Evolutionary conservation across 2,797 vertebrate species (phyloP), one percentile per base, ranked within the genome.

Genomic region (Perodicticus potto): DNA sequence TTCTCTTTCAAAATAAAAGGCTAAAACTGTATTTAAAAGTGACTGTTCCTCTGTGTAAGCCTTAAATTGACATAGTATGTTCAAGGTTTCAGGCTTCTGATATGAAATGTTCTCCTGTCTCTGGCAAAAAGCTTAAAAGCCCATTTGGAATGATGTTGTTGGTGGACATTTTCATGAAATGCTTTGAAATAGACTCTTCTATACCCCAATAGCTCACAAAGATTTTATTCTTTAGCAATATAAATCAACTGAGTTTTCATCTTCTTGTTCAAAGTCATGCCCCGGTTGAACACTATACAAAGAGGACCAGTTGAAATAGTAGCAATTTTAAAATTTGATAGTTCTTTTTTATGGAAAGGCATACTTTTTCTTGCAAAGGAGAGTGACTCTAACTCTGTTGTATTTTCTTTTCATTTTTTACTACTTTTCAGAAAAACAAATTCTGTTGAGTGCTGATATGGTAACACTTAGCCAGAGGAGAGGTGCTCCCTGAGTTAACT

Each of bases 1-100:
- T 92, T 93, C 80, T 91, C 45, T 83, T 93, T 96, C 80, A 92
- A 93, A 95, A 93, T 83, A 73, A 95, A 92, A 96, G 89, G 37
- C 57, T 69, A 61, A 78, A 37, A 7, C 57, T 72, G 1, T 65
- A 22, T n/a, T 59, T 45, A 45, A 63, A 61, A 57, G 19, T 34
- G 53, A 78, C 23, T 25, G 17, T 32, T 92, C 57, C 74, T 74
- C 74, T 40, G n/a, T 34, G 19, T 59, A 93, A 89, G 61, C 20
- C 49, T 76, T 88, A 92, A 92, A 97, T 53, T 83, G 73, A 82
- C 55, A 37, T 16, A 93, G 57, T 63, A 86, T 70, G 84, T 94
- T 49, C 72, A 65, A 83, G 22, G 25, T 72, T 32, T 76, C 19
- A 72, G 81, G 37, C 25, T 88, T 76, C 92, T 91, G 22, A 59